Base-by-base conservation (phyloP, 2,113 vertebrate genomes). In the Telmatochromis sp. region DNA sequence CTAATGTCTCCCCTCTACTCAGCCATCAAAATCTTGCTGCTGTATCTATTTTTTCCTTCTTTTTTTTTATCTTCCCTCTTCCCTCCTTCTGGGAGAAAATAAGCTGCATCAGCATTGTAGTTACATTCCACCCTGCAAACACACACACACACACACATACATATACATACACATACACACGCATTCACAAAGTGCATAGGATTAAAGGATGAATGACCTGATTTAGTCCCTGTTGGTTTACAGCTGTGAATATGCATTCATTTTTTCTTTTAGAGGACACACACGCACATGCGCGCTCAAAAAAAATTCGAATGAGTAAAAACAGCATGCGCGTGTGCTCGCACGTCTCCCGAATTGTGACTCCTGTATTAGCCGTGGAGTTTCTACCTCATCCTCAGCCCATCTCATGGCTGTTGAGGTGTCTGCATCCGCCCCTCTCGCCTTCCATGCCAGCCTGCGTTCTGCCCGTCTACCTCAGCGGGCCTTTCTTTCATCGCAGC, bases 1-100 rank as follows among this genome's bases (percentile, higher is more conserved):
- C 87, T 95, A 93, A 95, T 94, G 93, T 93, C 92, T 94, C 65
- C 90, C 60, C 89, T 94, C 92, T 81, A 88, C 92, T 93, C 92
- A 92, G 90, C 92, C 86, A 94, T 95, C 94, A 95, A 93, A 95
- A 93, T 95, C 88, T 90, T 94, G 94, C 94, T 93, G 92, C 90
- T 95, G 82, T 92, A 85, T 95, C 90, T 93, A 55, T 94, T 93
- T 95, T 94, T 90, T 75, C 60, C 45, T 85, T 63, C 10, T 83
- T 63, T 13, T 26, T 23, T 83, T 83, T 79, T 19, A 15, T 55
- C 73, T 63, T n/a, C 85, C 58, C 65, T 87, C 90, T 55, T n/a
- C 82, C 60, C 65, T 89, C 89, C 82, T 92, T 93, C 84, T 79
- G 85, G 57, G 80, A 54, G 80, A 75, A 92, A 93, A 94, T 92